Conservation (phyloP, 2,797 vertebrate genomes). For the Falco peregrinus region DNA sequence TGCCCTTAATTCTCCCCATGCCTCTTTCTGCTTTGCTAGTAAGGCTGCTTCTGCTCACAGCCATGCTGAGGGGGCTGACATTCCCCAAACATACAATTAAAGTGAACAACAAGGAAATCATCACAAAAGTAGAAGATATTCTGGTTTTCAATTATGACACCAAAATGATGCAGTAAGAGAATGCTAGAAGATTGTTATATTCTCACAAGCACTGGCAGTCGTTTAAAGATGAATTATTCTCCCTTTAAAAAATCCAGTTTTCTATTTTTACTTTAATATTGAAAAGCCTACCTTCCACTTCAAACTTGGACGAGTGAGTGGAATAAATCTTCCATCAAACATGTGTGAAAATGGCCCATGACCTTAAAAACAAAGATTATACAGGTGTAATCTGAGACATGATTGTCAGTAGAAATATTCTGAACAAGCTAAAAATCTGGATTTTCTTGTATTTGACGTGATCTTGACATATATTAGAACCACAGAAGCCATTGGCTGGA, state of each 20-base stretch:
- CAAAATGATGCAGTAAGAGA: background rate
- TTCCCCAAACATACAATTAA: background rate
- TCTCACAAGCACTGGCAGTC: background rate
- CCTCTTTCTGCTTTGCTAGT: background rate
- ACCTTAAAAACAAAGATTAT: slow-evolving; percentile 79
- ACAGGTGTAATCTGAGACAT: background rate
- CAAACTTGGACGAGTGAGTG: slow-evolving; percentile 77
- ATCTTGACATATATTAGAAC: background rate
- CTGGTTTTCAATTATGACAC: background rate
- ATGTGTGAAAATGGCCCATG: slow-evolving; percentile 97
- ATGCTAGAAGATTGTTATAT: background rate
- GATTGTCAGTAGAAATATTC: background rate
- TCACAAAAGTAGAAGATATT: background rate
- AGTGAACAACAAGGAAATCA: background rate
- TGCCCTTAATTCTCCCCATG: background rate
- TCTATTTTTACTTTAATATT: background rate
- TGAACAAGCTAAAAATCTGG: background rate
- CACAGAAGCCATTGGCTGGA: background rate
- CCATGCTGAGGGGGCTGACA: accelerated
- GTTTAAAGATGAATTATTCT: background rate
- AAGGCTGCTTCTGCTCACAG: background rate
- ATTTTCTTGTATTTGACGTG: background rate
- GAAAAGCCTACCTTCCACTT: slow-evolving; percentile 85
- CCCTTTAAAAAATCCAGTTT: background rate
- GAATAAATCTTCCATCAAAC: slow-evolving; percentile 94